A percentile compares a stretch with the other conserved stretches of the same genome.
These are phyloP conservation scores for Grammomys surdaster DNA, from an alignment of 2,113 vertebrate genomes.

Conservation along the genomic window DNA sequence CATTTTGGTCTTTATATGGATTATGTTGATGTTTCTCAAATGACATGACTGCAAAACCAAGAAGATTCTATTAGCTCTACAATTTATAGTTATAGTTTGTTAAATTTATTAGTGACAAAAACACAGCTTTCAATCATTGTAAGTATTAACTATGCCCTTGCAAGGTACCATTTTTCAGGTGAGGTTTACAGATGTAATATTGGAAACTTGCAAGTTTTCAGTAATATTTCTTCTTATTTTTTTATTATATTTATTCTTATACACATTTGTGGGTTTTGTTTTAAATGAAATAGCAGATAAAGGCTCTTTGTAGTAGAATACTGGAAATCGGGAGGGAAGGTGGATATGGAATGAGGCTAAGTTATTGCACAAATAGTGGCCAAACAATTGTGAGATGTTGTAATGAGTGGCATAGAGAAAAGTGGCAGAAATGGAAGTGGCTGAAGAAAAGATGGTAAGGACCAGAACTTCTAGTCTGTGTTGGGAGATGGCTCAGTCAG, in stretches of 20 bases:
- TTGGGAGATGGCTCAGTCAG: neutral
- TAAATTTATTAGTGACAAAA: neutral
- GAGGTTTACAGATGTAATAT: neutral
- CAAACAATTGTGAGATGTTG: neutral
- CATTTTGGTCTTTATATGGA: neutral
- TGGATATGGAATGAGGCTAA: neutral
- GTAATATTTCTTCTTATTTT: constrained; percentile 20
- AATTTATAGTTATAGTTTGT: neutral
- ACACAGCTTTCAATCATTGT: neutral
- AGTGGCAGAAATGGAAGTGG: neutral
- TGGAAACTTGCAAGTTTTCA: neutral
- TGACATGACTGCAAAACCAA: neutral
- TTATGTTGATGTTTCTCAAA: neutral
- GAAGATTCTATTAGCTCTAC: neutral
- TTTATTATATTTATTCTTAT: neutral
- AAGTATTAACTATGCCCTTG: neutral
- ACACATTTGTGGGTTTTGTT: neutral
- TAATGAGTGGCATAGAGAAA: constrained; percentile 9
- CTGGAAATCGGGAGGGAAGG: neutral
- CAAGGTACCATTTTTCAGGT: neutral
- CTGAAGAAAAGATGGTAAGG: neutral
- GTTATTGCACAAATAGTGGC: constrained; percentile 25
- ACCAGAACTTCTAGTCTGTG: neutral
- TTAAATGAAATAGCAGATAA: constrained; percentile 12
- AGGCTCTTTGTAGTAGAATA: constrained; percentile 1